These are phyloP conservation scores for Lathronympha strigana DNA, from an alignment of 2,888 invertebrate species.

Conservation along the genomic window DNA sequence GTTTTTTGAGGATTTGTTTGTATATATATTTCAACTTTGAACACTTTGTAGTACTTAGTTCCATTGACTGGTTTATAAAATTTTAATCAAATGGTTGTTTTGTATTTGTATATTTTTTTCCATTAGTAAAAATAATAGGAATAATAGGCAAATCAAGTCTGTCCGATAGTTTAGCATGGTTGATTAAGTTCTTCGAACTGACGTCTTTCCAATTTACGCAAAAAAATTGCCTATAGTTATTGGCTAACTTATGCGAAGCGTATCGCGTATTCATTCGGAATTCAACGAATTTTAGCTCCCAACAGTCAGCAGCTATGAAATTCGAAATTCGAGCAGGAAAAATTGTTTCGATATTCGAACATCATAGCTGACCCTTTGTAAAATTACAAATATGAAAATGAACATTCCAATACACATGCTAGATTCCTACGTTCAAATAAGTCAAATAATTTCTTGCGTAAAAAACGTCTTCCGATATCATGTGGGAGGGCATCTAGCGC, in stretches of 20 bases:
- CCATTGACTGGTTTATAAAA: no score
- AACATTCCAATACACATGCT: neutral
- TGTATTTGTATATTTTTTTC: no score
- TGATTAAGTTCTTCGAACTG: slow-evolving; percentile 1
- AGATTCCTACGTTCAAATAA: neutral
- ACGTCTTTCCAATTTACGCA: neutral
- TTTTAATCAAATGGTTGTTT: no score
- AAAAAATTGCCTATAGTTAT: neutral
- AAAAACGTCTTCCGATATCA: slow-evolving; percentile 14
- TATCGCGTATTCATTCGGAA: slow-evolving; percentile 8
- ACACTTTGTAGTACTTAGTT: no score
- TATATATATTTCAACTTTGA: no score
- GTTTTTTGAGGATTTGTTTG: no score
- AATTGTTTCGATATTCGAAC: neutral
- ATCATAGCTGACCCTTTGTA: neutral
- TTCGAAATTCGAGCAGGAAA: slow-evolving; percentile 5
- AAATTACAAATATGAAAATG: neutral
- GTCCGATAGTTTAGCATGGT: neutral
- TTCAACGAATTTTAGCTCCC: neutral
- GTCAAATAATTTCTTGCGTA: neutral
- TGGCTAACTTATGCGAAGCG: neutral
- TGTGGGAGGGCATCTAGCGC: slow-evolving; percentile 23
- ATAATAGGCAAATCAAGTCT: no score
- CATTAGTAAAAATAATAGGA: no score
- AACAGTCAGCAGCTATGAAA: neutral